A percentile compares a stretch with the other conserved stretches of the same genome.
Conservation (phyloP, 2,113 vertebrate species). For the Siphamia tubifer region DNA sequence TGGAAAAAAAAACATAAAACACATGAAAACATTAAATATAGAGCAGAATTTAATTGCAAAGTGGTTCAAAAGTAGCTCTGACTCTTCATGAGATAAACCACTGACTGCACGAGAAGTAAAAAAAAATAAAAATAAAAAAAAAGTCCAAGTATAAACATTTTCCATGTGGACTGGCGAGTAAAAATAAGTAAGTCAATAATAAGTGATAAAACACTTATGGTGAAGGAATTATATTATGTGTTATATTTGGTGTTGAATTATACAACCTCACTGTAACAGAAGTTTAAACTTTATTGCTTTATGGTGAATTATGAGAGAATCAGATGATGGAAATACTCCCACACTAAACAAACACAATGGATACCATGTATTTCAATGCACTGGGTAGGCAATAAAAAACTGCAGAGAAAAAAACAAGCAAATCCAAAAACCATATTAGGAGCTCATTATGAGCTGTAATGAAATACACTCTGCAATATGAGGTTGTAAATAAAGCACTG, state of each 20-base stretch:
- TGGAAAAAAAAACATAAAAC: no score
- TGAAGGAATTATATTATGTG: not conserved
- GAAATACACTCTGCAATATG: conserved; percentile 58
- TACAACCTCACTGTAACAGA: not conserved
- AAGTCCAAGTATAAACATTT: not conserved
- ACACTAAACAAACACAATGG: not conserved
- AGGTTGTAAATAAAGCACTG: conserved; percentile 58
- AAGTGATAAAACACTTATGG: not conserved
- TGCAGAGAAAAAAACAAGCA: conserved; percentile 51
- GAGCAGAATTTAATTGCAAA: no score
- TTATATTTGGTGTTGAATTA: conserved; percentile 5
- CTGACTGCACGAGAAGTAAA: no score
- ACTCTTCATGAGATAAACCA: no score
- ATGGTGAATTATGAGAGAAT: not conserved
- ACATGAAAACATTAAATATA: no score
- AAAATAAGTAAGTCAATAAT: not conserved
- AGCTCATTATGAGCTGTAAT: conserved; percentile 69
- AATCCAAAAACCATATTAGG: conserved; percentile 61
- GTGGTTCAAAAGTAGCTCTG: no score
- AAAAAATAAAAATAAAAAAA: no score
- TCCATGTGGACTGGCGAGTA: not conserved
- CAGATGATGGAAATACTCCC: not conserved
- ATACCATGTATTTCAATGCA: conserved; percentile 5
- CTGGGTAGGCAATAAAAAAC: conserved; percentile 56
- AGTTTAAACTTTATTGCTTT: not conserved